Percentiles rank a stretch among this genome's conserved stretches.
Conservation (phyloP, 2,797 vertebrate species). For the Rhynchotus rufescens region DNA sequence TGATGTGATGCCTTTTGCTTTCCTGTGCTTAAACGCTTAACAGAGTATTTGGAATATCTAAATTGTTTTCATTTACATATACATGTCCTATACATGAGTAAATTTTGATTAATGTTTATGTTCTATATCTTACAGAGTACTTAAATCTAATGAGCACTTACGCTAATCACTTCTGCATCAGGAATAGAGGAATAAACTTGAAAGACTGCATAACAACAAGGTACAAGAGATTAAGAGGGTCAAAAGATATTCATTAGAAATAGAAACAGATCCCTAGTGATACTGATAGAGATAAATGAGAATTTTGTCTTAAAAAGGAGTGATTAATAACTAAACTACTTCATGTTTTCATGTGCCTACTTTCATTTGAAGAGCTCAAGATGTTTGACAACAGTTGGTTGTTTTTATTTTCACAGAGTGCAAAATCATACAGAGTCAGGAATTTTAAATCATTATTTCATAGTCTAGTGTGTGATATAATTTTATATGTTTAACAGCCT, state of each 20-base stretch:
- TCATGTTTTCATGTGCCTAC: neutral
- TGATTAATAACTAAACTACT: neutral
- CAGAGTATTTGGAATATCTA: neutral
- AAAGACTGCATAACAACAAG: neutral
- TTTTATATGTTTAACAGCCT: neutral
- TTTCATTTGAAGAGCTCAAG: neutral
- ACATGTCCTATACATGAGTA: neutral
- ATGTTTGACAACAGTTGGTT: neutral
- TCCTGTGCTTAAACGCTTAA: neutral
- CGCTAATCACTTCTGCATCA: neutral
- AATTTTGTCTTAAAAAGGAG: neutral
- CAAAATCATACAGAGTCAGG: neutral
- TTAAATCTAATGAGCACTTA: constrained; percentile 19
- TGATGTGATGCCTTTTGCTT: neutral
- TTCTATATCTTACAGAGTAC: constrained; percentile 1
- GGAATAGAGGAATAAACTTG: neutral
- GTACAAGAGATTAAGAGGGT: neutral
- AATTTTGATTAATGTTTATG: constrained; percentile 17
- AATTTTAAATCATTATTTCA: neutral
- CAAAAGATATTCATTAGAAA: neutral
- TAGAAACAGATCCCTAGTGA: neutral
- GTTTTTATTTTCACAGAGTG: neutral
- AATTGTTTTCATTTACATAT: neutral
- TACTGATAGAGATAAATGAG: neutral
- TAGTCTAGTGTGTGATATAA: neutral